These are phyloP conservation scores for Bombyx mandarina DNA, from an alignment of 1,140 invertebrate species.

Conservation along the genomic window DNA sequence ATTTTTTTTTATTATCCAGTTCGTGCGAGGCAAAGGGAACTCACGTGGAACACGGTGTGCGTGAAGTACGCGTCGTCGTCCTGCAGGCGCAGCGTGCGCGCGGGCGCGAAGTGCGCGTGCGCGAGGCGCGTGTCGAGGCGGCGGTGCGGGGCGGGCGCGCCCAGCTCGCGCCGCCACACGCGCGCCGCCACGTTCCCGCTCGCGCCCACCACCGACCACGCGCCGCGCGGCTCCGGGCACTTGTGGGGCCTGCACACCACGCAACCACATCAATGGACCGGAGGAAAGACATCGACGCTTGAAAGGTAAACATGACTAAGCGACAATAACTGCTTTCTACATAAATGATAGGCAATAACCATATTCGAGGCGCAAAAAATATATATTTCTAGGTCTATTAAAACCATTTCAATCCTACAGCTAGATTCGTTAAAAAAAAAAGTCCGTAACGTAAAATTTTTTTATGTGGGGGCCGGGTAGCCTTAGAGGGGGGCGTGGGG, in stretches of 20 bases:
- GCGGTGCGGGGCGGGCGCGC: slow-evolving; percentile 74
- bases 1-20: neutral
- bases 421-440: too few relatives aligned
- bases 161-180: slow-evolving; percentile 79
- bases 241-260: slow-evolving; percentile 82
- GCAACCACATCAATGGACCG: neutral
- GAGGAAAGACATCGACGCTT: too few relatives aligned
- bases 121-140: slow-evolving; percentile 85
- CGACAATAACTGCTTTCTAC: too few relatives aligned
- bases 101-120: slow-evolving; percentile 92
- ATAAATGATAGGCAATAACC: too few relatives aligned
- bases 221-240: slow-evolving; percentile 86
- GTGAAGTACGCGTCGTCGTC: slow-evolving; percentile 88
- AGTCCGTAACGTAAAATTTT: too few relatives aligned
- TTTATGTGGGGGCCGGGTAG: too few relatives aligned
- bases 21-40: slow-evolving; percentile 8
- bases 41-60: slow-evolving; percentile 72
- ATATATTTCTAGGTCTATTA: too few relatives aligned
- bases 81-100: slow-evolving; percentile 83
- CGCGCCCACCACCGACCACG: slow-evolving; percentile 78
- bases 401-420: too few relatives aligned
- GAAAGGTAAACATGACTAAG: too few relatives aligned
- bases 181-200: slow-evolving; percentile 69
- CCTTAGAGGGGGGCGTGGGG: too few relatives aligned
- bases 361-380: too few relatives aligned